Percentiles rank a stretch among this genome's conserved stretches.
Conservation (phyloP, 2,888 invertebrate species). For the Eumerus sabulonum region DNA sequence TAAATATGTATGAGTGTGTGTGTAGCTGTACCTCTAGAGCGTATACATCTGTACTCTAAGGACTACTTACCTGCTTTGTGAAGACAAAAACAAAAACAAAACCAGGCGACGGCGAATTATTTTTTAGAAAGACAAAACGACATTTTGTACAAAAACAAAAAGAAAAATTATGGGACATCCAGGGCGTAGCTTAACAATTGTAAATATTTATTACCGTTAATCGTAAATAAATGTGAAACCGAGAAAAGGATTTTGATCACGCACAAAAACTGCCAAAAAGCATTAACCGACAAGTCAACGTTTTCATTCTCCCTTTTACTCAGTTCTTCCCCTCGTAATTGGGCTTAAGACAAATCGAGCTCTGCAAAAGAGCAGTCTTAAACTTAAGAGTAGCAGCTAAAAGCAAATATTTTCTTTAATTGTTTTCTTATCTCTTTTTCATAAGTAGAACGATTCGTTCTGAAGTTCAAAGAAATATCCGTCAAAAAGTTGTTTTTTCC, state of each 20-base stretch:
- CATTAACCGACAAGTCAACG: no score
- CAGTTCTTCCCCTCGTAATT: constrained; percentile 25
- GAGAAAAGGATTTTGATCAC: background rate
- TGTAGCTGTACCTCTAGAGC: constrained; percentile 30
- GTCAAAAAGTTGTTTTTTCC: no score
- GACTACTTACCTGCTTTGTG: background rate
- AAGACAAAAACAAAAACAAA: constrained; percentile 37
- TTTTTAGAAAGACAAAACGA: constrained; percentile 20
- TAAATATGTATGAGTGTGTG: constrained; percentile 6
- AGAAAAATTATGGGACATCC: constrained; percentile 52
- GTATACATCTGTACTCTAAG: constrained; percentile 24
- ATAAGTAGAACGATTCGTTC: background rate
- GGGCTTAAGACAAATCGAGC: constrained; percentile 23
- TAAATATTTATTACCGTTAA: constrained; percentile 36
- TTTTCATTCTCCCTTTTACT: background rate
- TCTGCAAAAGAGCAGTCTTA: no score
- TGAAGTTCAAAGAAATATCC: no score
- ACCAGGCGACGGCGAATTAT: constrained; percentile 27
- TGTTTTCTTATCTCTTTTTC: constrained; percentile 36
- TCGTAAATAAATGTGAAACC: constrained; percentile 10
- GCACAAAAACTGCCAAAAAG: constrained; percentile 58
- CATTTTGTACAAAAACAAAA: constrained; percentile 51
- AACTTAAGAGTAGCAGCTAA: constrained; percentile 4
- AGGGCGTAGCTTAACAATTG: constrained; percentile 57
- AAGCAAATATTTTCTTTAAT: constrained; percentile 27